Conservation (phyloP, 2,888 invertebrate genomes). For the Alloscopus bannaensis region DNA sequence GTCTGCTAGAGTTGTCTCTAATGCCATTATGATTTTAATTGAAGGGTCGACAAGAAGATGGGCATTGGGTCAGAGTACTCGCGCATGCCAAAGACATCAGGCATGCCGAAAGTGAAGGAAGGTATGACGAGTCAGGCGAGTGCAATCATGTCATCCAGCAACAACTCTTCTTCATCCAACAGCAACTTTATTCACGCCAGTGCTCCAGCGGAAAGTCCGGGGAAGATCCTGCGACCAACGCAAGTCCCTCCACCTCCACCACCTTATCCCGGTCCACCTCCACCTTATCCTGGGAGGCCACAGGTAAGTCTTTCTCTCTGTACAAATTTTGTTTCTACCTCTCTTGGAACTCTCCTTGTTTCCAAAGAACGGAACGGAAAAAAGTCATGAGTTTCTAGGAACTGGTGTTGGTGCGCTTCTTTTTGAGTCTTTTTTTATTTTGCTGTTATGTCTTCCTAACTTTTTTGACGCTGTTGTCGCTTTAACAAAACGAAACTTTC, state of each 20-base stretch:
- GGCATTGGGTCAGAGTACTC: constrained; percentile 58
- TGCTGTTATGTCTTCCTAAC: constrained; percentile 23
- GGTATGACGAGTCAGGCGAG: constrained; percentile 23
- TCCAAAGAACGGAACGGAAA: neutral
- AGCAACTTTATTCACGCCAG: constrained; percentile 73
- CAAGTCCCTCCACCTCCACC: constrained; percentile 84
- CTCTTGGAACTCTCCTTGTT: neutral
- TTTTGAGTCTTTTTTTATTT: constrained; percentile 21
- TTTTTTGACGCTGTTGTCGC: constrained; percentile 19
- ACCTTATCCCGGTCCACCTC: constrained; percentile 83
- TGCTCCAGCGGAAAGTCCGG: constrained; percentile 73
- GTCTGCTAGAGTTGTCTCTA: neutral
- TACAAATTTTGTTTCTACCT: neutral
- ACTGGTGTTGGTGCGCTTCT: constrained; percentile 19
- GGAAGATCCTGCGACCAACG: constrained; percentile 76
- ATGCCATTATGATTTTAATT: too few species aligned
- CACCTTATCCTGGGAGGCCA: constrained; percentile 80
- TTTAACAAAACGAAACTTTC: constrained; percentile 35
- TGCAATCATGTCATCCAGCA: constrained; percentile 46
- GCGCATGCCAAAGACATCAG: constrained; percentile 23
- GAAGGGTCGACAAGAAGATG: constrained; percentile 81
- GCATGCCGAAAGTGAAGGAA: constrained; percentile 43
- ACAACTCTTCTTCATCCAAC: constrained; percentile 43
- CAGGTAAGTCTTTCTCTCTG: constrained; percentile 74
- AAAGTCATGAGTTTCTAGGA: neutral